phyloP scores from a whole-genome alignment of 2,797 vertebrate species.

The Sorex maritimensis region DNA sequence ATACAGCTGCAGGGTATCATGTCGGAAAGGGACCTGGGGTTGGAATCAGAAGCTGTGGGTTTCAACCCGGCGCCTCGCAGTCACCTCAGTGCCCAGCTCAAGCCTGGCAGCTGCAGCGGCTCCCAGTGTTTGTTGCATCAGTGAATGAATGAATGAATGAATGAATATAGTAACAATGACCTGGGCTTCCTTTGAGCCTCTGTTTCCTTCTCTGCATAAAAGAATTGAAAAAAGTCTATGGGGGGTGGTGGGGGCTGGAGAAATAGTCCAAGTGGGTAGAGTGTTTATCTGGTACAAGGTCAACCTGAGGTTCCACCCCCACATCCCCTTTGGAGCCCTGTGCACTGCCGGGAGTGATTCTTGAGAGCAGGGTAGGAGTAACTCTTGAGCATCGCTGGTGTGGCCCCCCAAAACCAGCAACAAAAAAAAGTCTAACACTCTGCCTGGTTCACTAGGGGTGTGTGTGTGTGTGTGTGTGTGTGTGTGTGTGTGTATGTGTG shows the following conservation, averaged over 20 bases:
- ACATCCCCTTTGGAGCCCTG: too few species aligned
- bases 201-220: conserved; percentile 54
- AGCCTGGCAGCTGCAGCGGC: neutral
- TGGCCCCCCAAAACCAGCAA: too few species aligned
- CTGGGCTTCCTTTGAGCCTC: neutral
- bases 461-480: neutral
- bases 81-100: neutral
- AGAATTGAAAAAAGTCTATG: neutral
- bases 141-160: neutral
- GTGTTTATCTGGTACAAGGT: too few species aligned
- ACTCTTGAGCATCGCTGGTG: too few species aligned
- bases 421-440: neutral
- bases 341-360: too few species aligned
- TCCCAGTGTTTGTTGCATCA: neutral
- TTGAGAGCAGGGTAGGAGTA: too few species aligned
- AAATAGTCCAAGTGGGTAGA: too few species aligned
- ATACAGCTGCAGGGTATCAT: neutral
- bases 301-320: too few species aligned
- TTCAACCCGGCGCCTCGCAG: neutral
- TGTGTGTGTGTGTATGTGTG: neutral
- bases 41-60: neutral
- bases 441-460: neutral
- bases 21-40: neutral
- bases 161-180: neutral
- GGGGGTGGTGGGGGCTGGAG: too few species aligned